Evolutionary conservation across 2,797 vertebrate species (phyloP), one percentile per base, ranked within the genome.

Genomic region (Spheniscus humboldti): DNA sequence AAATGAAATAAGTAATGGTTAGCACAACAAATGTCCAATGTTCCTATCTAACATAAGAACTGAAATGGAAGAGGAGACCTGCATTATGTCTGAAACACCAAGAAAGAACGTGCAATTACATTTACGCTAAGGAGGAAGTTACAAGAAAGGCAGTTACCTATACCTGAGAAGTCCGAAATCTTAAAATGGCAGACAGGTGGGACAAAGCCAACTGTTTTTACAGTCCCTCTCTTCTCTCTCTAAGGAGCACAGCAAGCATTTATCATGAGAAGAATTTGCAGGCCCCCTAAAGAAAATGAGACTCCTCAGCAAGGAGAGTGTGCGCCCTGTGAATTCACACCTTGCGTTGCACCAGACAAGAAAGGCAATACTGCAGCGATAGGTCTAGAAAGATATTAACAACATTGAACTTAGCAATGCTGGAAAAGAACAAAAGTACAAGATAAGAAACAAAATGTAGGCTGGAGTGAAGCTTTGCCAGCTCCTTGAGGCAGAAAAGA

Each of bases 391-490:
- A 80, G n/a, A 52, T 30, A 43, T 45, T 30, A 62, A 75, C 25
- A 47, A 27, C n/a, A 13, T 3, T 56, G 24, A 90, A 77, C 18
- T 60, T 56, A 89, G 27, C 41, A 71, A 12, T 41, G 48, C 23
- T 88, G 48, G 33, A 81, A 89, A 89, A 83, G 52, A 79, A 30
- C 11, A 73, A 19, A 69, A 78, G 18, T 68, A 64, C 56, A 83
- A 85, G 59, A 50, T 63, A 81, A 86, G 73, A 76, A 92, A 47
- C 9, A 71, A 93, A 89, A 71, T 17, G 78, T 18, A 88, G 60
- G 60, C 27, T 86, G 69, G 28, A 88, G 68, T 77, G 75, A 88
- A 88, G 37, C 18, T 94, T 63, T 80, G 47, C 78, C 89, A 90
- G 62, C 10, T 88, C 67, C 87, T 82, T 33, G 64, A 90, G 68